These are phyloP conservation scores for Drosophila borborema DNA, from an alignment of 2,888 invertebrate species.

Conservation along the genomic window DNA sequence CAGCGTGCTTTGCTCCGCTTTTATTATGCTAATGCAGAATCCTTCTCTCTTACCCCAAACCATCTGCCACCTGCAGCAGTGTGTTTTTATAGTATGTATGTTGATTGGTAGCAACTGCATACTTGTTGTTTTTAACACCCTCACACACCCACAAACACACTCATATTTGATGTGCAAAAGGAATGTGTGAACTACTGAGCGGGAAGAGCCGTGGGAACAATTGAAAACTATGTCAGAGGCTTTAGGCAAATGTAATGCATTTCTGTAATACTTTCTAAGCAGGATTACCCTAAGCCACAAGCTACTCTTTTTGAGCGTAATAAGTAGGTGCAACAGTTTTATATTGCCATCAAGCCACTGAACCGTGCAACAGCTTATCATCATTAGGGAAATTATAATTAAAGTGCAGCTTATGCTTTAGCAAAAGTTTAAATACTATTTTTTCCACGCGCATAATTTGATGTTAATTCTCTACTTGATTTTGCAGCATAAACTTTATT, in stretches of 20 bases:
- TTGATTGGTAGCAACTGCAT: conserved; percentile 37
- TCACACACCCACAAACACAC: conserved; percentile 11
- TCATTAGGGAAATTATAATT: not conserved
- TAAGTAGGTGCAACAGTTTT: conserved; percentile 22
- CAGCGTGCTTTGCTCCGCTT: conserved; percentile 20
- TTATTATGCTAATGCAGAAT: conserved; percentile 70
- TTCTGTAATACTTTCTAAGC: conserved; percentile 70
- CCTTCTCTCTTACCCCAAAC: not conserved
- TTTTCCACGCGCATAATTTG: not conserved
- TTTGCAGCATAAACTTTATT: not conserved
- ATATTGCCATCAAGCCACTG: not conserved
- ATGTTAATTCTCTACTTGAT: no score
- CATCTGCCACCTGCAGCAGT: not conserved
- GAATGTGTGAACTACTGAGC: not conserved
- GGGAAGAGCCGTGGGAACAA: conserved; percentile 28
- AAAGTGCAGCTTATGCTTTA: not conserved
- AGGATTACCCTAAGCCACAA: conserved; percentile 56
- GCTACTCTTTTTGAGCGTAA: conserved; percentile 6
- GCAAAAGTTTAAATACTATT: not conserved
- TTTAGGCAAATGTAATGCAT: conserved; percentile 59
- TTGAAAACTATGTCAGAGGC: conserved; percentile 71
- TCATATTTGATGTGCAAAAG: conserved; percentile 7
- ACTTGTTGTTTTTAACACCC: conserved; percentile 17
- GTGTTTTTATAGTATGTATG: conserved; percentile 42
- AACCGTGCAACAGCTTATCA: not conserved